A percentile compares a stretch with the other conserved stretches of the same genome.
These are phyloP conservation scores for Rhizoglyphus robini DNA, from an alignment of 1,140 invertebrate species.

Conservation along the genomic window DNA sequence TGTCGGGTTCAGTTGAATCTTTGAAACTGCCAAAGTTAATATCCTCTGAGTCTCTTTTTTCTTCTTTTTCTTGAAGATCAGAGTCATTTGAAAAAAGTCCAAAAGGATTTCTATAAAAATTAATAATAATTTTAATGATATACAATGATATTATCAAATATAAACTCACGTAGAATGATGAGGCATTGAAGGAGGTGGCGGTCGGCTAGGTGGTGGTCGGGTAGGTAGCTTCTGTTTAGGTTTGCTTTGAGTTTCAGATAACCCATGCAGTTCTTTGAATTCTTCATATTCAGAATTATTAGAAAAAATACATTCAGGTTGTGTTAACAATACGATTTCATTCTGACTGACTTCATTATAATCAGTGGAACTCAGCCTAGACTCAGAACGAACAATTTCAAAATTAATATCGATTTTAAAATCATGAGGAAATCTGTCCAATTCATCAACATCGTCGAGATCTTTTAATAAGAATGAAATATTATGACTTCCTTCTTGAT, in stretches of 20 bases:
- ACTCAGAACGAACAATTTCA: neutral
- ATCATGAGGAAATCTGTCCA: slow-evolving; percentile 63
- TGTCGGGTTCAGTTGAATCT: neutral
- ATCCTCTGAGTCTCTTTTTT: slow-evolving; percentile 9
- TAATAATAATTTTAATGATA: neutral
- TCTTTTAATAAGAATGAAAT: slow-evolving; percentile 45
- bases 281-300: slow-evolving; percentile 6
- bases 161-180: slow-evolving; percentile 1
- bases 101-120: neutral
- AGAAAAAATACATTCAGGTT: slow-evolving; percentile 12
- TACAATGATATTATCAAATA: neutral
- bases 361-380: neutral
- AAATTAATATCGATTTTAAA: slow-evolving; percentile 43
- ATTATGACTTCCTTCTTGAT: neutral
- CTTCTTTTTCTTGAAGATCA: too few species aligned
- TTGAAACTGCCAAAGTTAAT: slow-evolving; percentile 18
- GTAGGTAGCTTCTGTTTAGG: slow-evolving; percentile 25
- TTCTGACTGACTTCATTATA: neutral
- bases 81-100: too few species aligned
- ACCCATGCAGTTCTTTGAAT: neutral
- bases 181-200: neutral
- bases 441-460: slow-evolving; percentile 58
- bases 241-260: slow-evolving; percentile 21
- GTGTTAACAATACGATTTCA: neutral
- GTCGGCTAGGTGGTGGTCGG: slow-evolving; percentile 8